Conservation (phyloP, 92 coral and sea anemone species). For the Phenganax subtilis region DNA sequence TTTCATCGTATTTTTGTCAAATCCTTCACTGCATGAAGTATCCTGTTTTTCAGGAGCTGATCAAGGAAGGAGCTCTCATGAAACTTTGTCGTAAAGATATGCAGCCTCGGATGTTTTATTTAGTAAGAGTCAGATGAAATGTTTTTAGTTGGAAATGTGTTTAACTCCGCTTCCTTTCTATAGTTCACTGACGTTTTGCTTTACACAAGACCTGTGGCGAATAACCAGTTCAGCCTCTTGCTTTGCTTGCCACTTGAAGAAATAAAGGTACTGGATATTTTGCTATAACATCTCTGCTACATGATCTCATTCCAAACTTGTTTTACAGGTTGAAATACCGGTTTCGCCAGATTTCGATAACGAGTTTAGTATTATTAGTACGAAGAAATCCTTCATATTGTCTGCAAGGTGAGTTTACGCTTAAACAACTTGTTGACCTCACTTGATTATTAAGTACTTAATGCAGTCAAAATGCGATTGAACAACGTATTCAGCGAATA, state of each 20-base stretch:
- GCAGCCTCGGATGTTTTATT: slow-evolving; percentile 84
- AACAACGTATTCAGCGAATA: not conserved
- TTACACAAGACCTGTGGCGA: slow-evolving; percentile 85
- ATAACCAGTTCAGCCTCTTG: slow-evolving; percentile 72
- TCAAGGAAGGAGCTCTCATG: slow-evolving; percentile 76
- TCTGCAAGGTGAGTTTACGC: slow-evolving; percentile 69
- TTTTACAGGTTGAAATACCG: slow-evolving; percentile 73
- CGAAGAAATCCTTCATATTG: slow-evolving; percentile 81
- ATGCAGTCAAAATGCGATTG: not conserved
- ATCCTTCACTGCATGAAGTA: not conserved
- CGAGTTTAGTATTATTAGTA: slow-evolving; percentile 90
- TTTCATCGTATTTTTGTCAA: not conserved
- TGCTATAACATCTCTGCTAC: not conserved
- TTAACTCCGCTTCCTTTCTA: not conserved
- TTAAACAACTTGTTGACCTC: not conserved
- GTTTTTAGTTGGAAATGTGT: slow-evolving; percentile 47
- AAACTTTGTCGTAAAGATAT: slow-evolving; percentile 94
- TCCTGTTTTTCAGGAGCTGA: slow-evolving; percentile 54
- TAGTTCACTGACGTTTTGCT: slow-evolving; percentile 89
- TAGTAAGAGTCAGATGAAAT: slow-evolving; percentile 56
- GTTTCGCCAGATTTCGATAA: slow-evolving; percentile 94
- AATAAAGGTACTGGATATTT: slow-evolving; percentile 58
- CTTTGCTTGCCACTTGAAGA: slow-evolving; percentile 71
- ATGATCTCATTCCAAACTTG: not conserved
- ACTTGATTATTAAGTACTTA: not conserved